Evolutionary conservation across 2,113 vertebrate genomes (phyloP), one percentile per base, ranked within the genome.

Genomic region (Centropus unirufus): DNA sequence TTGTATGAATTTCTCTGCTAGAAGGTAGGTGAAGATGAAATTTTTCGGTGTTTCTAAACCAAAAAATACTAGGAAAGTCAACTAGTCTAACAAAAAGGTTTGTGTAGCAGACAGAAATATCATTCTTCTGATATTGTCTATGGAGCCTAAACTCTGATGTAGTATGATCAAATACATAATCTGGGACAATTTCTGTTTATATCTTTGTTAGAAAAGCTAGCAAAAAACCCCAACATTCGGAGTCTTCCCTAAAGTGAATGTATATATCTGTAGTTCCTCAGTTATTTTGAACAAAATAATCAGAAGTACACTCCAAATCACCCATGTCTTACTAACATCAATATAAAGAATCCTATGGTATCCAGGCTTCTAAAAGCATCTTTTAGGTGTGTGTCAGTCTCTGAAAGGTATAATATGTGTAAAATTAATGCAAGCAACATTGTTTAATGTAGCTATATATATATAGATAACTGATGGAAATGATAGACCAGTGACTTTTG

Each of bases 41-140:
- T 0, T 57, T 84, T 86, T 74, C 52, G 57, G 14, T 52, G 4
- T 72, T 94, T 95, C 20, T 58, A 49, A 75, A 66, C 8, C 49
- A 67, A 74, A 69, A 1, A 42, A 34, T 57, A 4, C 7, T 22
- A 39, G 19, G 23, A 32, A 84, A 91, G 54, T 32, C 24, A 39
- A 24, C 14, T 19, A 24, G 5, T 61, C 36, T 52, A 51, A 78
- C 9, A 8, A 72, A 75, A 82, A 76, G 26, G 7, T n/a, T 12
- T 11, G 13, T 27, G 10, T 63, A 52, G 57, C 23, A 63, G 42
- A 39, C 11, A 20, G 20, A 34, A n/a, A 40, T 9, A 67, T 2
- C 8, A 2, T 58, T 7, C 12, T 83, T 47, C 21, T 63, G 9
- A 6, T 63, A 29, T 46, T 1, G 2, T 8, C 10, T 24, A 0